Conservation (phyloP, 2,888 invertebrate species). For the Rhaphigaster nebulosa region DNA sequence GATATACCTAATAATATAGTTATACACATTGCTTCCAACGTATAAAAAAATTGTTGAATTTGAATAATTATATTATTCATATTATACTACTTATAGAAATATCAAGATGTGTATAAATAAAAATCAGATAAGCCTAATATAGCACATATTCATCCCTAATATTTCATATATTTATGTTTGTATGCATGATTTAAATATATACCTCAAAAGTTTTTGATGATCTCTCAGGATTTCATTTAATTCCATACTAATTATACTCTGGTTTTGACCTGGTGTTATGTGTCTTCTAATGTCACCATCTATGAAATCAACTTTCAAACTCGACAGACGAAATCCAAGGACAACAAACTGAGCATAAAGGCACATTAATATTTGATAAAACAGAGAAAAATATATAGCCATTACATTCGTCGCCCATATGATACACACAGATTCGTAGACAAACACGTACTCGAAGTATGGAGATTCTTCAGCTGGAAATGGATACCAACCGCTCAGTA, state of each 20-base stretch:
- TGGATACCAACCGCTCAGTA: background rate
- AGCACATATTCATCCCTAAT: too few relatives aligned
- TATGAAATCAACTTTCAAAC: background rate
- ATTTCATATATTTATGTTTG: too few relatives aligned
- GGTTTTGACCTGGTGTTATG: background rate
- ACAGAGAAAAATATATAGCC: background rate
- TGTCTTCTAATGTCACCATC: background rate
- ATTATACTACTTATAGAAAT: too few relatives aligned
- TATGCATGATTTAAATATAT: background rate
- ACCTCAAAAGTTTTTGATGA: constrained; percentile 16
- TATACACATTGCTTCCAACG: too few relatives aligned
- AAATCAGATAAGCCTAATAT: too few relatives aligned
- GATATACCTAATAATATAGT: too few relatives aligned
- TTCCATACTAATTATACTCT: background rate
- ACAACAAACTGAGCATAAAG: background rate
- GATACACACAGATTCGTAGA: background rate
- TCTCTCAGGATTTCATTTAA: background rate
- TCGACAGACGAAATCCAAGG: background rate
- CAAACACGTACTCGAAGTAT: background rate
- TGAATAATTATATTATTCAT: too few relatives aligned
- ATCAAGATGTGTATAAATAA: too few relatives aligned
- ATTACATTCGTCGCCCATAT: background rate
- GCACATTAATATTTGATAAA: background rate
- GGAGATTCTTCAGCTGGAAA: background rate
- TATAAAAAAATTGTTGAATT: too few relatives aligned